These are phyloP conservation scores for Halcyon smyrnensis DNA, from an alignment of 2,797 vertebrate genomes.

Conservation along the genomic window DNA sequence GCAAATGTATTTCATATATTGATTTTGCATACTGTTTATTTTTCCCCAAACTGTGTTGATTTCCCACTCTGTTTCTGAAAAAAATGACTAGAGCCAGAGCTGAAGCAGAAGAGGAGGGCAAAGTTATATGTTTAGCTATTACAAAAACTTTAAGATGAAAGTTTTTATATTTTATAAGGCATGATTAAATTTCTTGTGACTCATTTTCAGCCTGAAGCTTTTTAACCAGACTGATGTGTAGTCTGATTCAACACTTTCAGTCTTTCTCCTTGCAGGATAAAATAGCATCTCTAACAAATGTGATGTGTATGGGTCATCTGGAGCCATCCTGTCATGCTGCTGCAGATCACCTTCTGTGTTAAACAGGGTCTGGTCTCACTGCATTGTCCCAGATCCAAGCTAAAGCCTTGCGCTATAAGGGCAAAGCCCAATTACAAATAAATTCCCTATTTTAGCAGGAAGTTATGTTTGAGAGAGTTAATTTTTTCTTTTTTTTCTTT, in stretches of 20 bases:
- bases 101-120: not conserved
- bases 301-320: not conserved
- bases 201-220: constrained; percentile 22
- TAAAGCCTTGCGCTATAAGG: not conserved
- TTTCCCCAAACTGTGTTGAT: not conserved
- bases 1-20: not conserved
- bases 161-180: not conserved
- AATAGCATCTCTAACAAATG: not conserved
- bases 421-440: not conserved
- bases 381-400: not conserved
- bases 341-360: not conserved
- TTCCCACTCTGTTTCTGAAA: not conserved
- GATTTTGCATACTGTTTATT: not conserved
- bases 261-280: not conserved
- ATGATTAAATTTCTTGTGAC: not conserved
- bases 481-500: not conserved
- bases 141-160: not conserved
- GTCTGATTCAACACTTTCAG: not conserved
- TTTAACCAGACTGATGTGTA: not conserved
- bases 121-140: not conserved
- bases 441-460: not conserved
- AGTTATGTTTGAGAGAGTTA: not conserved
- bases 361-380: not conserved
- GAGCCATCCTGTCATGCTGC: not conserved
- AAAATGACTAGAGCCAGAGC: not conserved